Evolutionary conservation across 53 echinoderm and acorn worm species (phyloP).

Genomic region (Echinometra lucunter): DNA sequence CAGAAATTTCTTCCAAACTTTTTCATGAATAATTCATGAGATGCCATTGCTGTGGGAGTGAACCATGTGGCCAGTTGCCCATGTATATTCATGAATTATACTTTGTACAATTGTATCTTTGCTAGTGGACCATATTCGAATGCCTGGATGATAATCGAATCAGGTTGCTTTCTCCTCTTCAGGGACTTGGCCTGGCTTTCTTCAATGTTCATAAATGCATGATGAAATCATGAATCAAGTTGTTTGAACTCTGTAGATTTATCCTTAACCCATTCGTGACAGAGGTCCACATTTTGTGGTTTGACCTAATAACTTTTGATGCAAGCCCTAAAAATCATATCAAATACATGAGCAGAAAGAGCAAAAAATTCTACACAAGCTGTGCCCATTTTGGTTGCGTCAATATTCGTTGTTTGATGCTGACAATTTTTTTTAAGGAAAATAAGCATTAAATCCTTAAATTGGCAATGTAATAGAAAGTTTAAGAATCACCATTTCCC

Average conservation of each 20-base stretch:
- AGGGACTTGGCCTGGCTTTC: neutral
- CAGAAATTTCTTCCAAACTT: slow-evolving; percentile 25
- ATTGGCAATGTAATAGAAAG: too few relatives aligned
- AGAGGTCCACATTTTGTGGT: too few relatives aligned
- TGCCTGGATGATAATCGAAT: neutral
- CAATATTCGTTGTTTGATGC: too few relatives aligned
- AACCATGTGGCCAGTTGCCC: neutral
- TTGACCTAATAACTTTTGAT: too few relatives aligned
- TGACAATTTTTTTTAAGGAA: too few relatives aligned
- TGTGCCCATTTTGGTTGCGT: too few relatives aligned
- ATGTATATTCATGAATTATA: slow-evolving; percentile 21
- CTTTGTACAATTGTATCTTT: neutral
- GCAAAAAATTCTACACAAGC: too few relatives aligned
- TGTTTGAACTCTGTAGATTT: neutral
- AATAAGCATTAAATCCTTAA: too few relatives aligned
- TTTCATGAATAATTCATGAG: slow-evolving; percentile 46
- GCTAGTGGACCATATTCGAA: neutral
- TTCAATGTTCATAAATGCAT: neutral
- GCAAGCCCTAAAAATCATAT: too few relatives aligned
- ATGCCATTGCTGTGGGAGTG: neutral
- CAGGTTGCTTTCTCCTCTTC: neutral
- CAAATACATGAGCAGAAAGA: too few relatives aligned
- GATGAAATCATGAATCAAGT: neutral
- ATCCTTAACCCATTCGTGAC: too few relatives aligned
- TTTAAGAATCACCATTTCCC: too few relatives aligned